phyloP scores from a whole-genome alignment of 2,888 invertebrate genomes.

The Cataglyphis livida region DNA sequence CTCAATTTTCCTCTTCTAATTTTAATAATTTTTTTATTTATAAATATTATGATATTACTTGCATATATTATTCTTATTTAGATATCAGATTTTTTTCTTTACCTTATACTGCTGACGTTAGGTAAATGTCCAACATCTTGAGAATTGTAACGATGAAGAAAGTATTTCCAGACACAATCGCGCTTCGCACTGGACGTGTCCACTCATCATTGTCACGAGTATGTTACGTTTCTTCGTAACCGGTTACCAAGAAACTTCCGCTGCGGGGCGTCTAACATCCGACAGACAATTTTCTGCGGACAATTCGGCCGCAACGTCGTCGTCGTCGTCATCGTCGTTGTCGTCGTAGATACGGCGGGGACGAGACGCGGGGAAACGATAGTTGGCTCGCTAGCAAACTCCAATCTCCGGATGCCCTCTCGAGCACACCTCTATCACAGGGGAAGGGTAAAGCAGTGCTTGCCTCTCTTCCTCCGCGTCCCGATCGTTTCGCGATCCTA shows the following conservation, averaged over 20 bases:
- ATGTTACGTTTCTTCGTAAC: conserved; percentile 45
- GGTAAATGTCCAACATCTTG: conserved; percentile 12
- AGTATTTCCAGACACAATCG: conserved; percentile 42
- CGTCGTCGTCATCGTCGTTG: conserved; percentile 6
- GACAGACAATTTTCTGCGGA: conserved; percentile 55
- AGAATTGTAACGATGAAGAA: conserved; percentile 28
- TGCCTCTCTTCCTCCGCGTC: neutral
- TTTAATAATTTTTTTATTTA: neutral
- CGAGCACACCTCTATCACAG: conserved; percentile 51
- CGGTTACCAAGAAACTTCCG: conserved; percentile 49
- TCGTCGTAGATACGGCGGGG: conserved; percentile 48
- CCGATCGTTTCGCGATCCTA: conserved; percentile 42
- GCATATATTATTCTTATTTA: neutral
- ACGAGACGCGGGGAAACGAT: conserved; percentile 74
- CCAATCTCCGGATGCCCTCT: conserved; percentile 74
- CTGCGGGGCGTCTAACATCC: conserved; percentile 48
- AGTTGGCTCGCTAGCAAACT: conserved; percentile 80
- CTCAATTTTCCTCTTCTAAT: neutral
- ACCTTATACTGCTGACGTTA: conserved; percentile 4
- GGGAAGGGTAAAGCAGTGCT: conserved; percentile 18
- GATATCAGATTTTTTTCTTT: neutral
- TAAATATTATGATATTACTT: neutral
- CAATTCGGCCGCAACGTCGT: conserved; percentile 41
- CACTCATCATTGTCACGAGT: conserved; percentile 44
- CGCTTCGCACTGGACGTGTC: conserved; percentile 32